Percentiles rank a stretch among this genome's conserved stretches.
Conservation (phyloP, 1,140 invertebrate species). For the Chrysoperla carnea region DNA sequence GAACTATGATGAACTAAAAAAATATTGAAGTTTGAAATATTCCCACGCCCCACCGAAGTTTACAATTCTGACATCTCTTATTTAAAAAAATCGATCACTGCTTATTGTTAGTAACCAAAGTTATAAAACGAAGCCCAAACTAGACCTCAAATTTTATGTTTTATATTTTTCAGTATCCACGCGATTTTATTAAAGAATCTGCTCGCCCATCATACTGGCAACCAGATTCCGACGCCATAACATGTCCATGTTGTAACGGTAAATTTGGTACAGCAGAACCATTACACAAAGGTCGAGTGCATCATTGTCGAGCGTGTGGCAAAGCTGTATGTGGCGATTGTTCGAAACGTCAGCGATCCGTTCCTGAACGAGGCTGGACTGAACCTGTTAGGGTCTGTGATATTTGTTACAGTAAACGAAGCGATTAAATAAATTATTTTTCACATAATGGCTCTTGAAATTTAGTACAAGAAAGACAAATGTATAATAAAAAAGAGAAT, state of each 20-base stretch:
- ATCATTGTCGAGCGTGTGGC: conserved; percentile 65
- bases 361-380: conserved; percentile 49
- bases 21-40: too few relatives aligned
- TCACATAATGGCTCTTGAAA: neutral
- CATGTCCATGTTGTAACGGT: conserved; percentile 44
- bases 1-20: too few relatives aligned
- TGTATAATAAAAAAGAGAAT: neutral
- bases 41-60: too few relatives aligned
- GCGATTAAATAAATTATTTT: conserved; percentile 4
- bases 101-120: too few relatives aligned
- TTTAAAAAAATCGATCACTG: too few relatives aligned
- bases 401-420: conserved; percentile 29
- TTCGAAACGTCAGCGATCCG: conserved; percentile 37
- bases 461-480: neutral
- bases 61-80: too few relatives aligned
- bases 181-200: conserved; percentile 51
- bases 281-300: conserved; percentile 25
- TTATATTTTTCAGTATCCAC: conserved; percentile 19
- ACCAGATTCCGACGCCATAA: conserved; percentile 47
- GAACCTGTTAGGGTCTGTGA: conserved; percentile 52
- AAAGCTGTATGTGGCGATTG: conserved; percentile 49
- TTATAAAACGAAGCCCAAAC: too few relatives aligned
- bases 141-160: too few relatives aligned
- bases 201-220: conserved; percentile 69
- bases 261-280: conserved; percentile 33